phyloP scores from a whole-genome alignment of 1,140 invertebrate species.

The Brachionus sp. region DNA sequence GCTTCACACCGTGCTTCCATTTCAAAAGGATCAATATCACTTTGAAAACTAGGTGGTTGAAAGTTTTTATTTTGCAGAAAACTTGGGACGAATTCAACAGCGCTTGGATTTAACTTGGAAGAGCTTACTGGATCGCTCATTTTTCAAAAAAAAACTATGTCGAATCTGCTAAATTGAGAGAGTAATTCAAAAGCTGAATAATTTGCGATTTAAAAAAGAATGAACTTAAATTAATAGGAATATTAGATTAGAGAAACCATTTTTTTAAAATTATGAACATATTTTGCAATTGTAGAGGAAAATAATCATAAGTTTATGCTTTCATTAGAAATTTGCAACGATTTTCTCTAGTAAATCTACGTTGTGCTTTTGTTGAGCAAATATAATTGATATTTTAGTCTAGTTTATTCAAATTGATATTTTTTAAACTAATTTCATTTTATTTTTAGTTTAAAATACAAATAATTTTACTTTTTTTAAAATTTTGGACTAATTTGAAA shows the following conservation, averaged over 20 bases:
- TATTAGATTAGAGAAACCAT: neutral
- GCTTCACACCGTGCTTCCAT: conserved; percentile 33
- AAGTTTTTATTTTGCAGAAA: neutral
- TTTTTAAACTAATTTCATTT: no score
- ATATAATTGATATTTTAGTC: neutral
- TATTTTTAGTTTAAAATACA: no score
- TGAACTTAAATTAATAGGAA: neutral
- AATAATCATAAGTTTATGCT: conserved; percentile 6
- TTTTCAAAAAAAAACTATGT: neutral
- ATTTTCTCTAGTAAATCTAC: neutral
- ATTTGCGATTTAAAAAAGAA: neutral
- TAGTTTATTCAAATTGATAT: neutral
- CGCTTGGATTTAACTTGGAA: conserved; percentile 26
- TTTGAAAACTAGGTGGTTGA: neutral
- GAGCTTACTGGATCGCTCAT: neutral
- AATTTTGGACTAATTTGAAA: no score
- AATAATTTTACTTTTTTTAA: no score
- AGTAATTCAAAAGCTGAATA: neutral
- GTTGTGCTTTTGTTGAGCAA: neutral
- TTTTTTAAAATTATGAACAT: conserved; percentile 5
- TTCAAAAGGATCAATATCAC: conserved; percentile 21
- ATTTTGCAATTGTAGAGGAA: neutral
- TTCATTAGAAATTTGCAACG: neutral
- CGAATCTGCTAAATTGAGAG: neutral
- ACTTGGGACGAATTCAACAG: conserved; percentile 28